phyloP scores from a whole-genome alignment of 2,888 invertebrate genomes.

The Cremastinae sp. region DNA sequence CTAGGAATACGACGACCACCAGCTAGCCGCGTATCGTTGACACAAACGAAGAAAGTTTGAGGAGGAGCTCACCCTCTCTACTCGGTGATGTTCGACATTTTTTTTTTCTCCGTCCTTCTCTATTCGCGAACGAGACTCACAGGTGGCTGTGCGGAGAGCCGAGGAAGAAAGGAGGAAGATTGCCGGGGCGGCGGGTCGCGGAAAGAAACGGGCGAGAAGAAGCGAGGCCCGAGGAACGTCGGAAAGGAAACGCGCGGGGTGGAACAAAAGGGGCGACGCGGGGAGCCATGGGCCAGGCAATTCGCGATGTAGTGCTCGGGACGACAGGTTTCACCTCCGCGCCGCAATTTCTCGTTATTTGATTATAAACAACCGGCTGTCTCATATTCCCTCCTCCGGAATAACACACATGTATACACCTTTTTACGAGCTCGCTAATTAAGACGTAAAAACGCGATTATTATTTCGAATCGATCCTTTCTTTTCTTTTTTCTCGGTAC shows the following conservation, averaged over 20 bases:
- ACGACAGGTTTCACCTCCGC: constrained; percentile 57
- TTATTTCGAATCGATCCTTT: constrained; percentile 61
- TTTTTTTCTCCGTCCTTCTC: constrained; percentile 28
- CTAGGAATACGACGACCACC: constrained; percentile 29
- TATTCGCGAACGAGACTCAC: constrained; percentile 39
- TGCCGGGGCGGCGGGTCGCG: constrained; percentile 60
- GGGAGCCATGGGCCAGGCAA: constrained; percentile 48
- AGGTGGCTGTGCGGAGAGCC: constrained; percentile 48
- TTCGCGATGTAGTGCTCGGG: constrained; percentile 54
- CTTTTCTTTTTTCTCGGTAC: no score
- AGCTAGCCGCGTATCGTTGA: constrained; percentile 14
- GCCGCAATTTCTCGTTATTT: constrained; percentile 52
- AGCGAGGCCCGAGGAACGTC: not conserved
- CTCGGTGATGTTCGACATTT: constrained; percentile 36
- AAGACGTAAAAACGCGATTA: not conserved
- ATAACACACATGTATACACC: constrained; percentile 9
- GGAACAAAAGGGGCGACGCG: constrained; percentile 21
- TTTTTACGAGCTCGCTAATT: not conserved
- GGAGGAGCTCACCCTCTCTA: constrained; percentile 19
- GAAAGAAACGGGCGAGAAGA: constrained; percentile 65
- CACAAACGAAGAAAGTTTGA: constrained; percentile 42
- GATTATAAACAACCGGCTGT: constrained; percentile 48
- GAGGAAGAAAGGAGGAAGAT: constrained; percentile 61
- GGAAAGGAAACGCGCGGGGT: constrained; percentile 25
- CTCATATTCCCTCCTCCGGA: constrained; percentile 27